Base-by-base conservation (phyloP, 2,888 invertebrate species). In the Caenorhabditis doughertyi region DNA sequence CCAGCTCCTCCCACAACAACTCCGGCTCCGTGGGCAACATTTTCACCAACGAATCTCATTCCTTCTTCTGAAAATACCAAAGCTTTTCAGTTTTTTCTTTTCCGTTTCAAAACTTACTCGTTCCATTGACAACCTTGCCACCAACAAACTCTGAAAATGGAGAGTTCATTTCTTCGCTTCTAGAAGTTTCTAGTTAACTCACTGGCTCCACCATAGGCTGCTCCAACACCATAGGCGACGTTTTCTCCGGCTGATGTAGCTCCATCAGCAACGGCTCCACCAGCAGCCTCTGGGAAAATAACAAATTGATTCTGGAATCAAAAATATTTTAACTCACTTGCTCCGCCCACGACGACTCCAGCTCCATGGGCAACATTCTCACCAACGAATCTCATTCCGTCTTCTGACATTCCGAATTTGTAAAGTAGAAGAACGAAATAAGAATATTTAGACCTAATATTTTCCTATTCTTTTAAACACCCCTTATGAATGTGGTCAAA, bases 1-100 rank as follows among this genome's bases (percentile, higher is more conserved):
- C 72, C 51, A n/a, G 72, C 72, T 72, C 72, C 72, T 18, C 60
- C 72, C 16, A 18, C 62, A 53, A 73, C 72, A 39, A 60, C 72
- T 47, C 74, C 65, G 16, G 65, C 64, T 47, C 74, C 65, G n/a
- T 65, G 53, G 18, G 74, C 74, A 55, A 74, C 65, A 16, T 56
- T 56, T 11, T 74, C 65, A 11, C 64, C 49, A 44, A 58, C 21
- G 16, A 56, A 25, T 56, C 35, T 18, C 56, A 35, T 56, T 35
- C 44, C 44, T 47, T n/a, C 44, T 53, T 53, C 53, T 56, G 56
- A 27, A 56, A 56, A 32, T 18, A 9, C 9, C 11, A n/a, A 56
- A 18, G 8, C 18, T 18, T 18, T 7, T n/a, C 3, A 18, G 5
- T 47, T 8, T n/a, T 13, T 3, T 1, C 4, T 3, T 47, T 9